These are phyloP conservation scores for Oreochromis mossambicus DNA, from an alignment of 2,797 vertebrate genomes.

Conservation along the genomic window DNA sequence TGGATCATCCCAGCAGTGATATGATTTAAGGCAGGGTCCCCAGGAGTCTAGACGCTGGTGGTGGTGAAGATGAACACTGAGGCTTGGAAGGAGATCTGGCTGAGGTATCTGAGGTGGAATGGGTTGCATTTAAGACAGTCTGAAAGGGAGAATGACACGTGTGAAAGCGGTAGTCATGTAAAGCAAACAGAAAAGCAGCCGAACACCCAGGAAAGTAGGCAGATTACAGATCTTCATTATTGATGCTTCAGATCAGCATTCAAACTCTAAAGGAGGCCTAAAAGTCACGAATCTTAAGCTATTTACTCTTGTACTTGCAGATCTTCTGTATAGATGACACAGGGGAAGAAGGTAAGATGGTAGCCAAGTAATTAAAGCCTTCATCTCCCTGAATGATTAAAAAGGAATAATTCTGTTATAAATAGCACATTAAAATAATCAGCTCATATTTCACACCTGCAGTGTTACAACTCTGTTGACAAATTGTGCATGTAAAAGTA, in stretches of 20 bases:
- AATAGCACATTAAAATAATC: neutral
- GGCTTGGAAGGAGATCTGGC: neutral
- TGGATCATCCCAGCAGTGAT: neutral
- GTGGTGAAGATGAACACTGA: neutral
- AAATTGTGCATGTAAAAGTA: neutral
- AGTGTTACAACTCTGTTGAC: neutral
- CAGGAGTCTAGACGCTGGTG: neutral
- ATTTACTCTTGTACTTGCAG: neutral
- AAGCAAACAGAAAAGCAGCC: neutral
- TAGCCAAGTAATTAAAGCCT: neutral
- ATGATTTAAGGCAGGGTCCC: neutral
- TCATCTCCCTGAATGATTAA: neutral
- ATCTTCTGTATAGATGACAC: neutral
- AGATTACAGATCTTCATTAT: neutral
- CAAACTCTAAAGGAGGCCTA: neutral
- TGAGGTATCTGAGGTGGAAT: neutral
- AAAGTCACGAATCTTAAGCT: neutral
- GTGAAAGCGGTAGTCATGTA: neutral
- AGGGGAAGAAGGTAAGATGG: neutral
- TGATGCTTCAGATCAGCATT: neutral
- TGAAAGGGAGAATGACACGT: neutral
- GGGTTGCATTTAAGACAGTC: too few species aligned
- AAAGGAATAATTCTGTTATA: neutral
- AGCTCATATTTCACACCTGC: neutral
- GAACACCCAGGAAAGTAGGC: neutral